These are phyloP conservation scores for Chelonoidis abingdonii DNA, from an alignment of 2,113 vertebrate genomes.

Conservation along the genomic window DNA sequence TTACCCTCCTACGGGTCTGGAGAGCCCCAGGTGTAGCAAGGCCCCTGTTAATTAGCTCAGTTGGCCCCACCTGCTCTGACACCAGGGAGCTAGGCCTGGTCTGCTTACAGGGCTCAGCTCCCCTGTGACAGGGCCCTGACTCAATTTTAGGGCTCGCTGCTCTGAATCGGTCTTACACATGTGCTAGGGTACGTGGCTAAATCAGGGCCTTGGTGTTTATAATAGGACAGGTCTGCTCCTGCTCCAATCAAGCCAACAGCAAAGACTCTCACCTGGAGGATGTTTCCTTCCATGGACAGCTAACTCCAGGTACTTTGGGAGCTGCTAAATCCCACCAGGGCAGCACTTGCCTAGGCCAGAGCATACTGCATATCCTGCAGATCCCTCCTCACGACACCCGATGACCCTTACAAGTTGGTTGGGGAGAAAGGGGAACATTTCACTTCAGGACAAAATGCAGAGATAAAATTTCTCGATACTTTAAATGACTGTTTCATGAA, in stretches of 20 bases:
- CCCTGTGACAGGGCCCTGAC: neutral
- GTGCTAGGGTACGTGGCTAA: neutral
- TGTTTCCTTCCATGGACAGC: neutral
- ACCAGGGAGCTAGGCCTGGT: neutral
- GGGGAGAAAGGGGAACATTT: too few relatives aligned
- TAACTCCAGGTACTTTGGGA: neutral
- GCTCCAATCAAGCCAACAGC: neutral
- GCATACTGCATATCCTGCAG: neutral
- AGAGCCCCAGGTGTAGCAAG: neutral
- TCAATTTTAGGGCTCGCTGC: neutral
- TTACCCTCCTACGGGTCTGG: neutral
- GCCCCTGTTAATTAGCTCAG: neutral
- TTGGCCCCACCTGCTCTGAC: neutral
- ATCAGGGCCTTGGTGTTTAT: neutral
- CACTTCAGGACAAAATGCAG: too few relatives aligned
- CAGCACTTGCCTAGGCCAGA: too few relatives aligned
- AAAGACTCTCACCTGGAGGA: neutral
- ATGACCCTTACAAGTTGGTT: too few relatives aligned
- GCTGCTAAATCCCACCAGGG: neutral
- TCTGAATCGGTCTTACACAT: neutral
- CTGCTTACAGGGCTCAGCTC: neutral
- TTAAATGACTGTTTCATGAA: too few relatives aligned
- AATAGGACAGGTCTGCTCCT: neutral
- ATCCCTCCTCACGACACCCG: too few relatives aligned
- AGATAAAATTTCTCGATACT: too few relatives aligned